Conservation (phyloP, 2,888 invertebrate species). For the Eremobia ochroleuca region DNA sequence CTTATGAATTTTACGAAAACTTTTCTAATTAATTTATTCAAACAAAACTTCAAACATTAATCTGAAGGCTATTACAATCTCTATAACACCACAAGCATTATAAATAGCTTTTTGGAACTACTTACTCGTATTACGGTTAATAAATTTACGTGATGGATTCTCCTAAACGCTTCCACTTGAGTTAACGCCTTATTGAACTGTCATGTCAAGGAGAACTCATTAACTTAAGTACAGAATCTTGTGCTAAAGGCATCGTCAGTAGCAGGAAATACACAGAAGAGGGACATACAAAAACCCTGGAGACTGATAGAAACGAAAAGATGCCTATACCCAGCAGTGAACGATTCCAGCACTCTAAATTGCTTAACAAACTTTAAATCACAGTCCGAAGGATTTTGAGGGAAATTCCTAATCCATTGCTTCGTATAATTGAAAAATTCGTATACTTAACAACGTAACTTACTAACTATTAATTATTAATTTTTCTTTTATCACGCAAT, state of each 20-base stretch:
- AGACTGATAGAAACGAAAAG: not conserved
- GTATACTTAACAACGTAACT: too few relatives aligned
- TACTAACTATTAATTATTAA: too few relatives aligned
- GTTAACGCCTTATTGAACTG: not conserved
- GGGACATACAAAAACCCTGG: not conserved
- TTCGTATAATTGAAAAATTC: too few relatives aligned
- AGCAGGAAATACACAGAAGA: not conserved
- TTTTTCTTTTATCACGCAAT: too few relatives aligned
- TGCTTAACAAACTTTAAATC: too few relatives aligned
- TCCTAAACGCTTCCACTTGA: not conserved
- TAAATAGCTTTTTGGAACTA: not conserved
- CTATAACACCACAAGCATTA: not conserved
- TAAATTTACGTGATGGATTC: not conserved
- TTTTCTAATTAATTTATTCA: slow-evolving; percentile 15
- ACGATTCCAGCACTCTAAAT: not conserved
- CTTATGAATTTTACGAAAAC: not conserved
- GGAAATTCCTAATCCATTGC: not conserved
- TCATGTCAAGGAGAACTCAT: not conserved
- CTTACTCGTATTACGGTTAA: not conserved
- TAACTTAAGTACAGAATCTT: not conserved
- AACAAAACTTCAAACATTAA: slow-evolving; percentile 13
- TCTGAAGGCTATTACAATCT: not conserved
- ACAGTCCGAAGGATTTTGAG: not conserved
- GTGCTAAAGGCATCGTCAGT: not conserved
- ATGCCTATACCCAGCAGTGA: not conserved